Percentiles rank a stretch among this genome's conserved stretches.
Evolutionary conservation across 2,113 vertebrate species (phyloP).

Genomic region (Alces alces): DNA sequence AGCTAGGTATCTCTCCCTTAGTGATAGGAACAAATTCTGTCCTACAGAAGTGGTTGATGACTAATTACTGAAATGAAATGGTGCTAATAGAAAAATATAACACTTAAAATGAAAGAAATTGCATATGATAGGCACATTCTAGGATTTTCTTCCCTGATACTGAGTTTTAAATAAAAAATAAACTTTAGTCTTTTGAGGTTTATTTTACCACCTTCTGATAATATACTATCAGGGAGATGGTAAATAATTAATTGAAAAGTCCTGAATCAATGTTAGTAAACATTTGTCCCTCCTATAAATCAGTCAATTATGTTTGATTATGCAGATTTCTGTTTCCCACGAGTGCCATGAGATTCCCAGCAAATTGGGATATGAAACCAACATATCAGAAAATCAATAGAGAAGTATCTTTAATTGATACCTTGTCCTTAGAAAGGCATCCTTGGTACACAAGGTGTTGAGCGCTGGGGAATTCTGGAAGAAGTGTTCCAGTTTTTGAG

Average conservation of each 20-base stretch:
- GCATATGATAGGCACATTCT: background rate
- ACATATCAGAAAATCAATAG: conserved; percentile 68
- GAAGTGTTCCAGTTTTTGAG: conserved; percentile 97
- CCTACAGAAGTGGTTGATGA: background rate
- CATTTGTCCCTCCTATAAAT: conserved; percentile 82
- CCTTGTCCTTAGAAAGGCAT: conserved; percentile 96
- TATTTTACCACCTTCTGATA: conserved; percentile 74
- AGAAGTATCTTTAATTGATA: conserved; percentile 74
- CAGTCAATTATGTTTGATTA: conserved; percentile 82
- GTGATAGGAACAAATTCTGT: background rate
- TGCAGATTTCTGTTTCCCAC: conserved; percentile 80
- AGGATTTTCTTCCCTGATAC: conserved; percentile 33
- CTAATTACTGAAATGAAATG: background rate
- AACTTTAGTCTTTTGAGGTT: conserved; percentile 67
- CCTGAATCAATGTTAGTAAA: conserved; percentile 79
- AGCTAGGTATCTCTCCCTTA: background rate
- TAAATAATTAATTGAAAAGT: conserved; percentile 84
- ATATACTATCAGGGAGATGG: conserved; percentile 77
- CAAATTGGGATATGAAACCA: conserved; percentile 69
- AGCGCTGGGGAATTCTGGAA: conserved; percentile 96
- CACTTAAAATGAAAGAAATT: background rate
- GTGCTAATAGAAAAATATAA: background rate
- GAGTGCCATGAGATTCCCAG: conserved; percentile 71
- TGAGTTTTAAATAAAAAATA: conserved; percentile 70
- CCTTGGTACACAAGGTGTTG: conserved; percentile 94